Conservation (phyloP, 2,888 invertebrate species). For the Pherbina coryleti region DNA sequence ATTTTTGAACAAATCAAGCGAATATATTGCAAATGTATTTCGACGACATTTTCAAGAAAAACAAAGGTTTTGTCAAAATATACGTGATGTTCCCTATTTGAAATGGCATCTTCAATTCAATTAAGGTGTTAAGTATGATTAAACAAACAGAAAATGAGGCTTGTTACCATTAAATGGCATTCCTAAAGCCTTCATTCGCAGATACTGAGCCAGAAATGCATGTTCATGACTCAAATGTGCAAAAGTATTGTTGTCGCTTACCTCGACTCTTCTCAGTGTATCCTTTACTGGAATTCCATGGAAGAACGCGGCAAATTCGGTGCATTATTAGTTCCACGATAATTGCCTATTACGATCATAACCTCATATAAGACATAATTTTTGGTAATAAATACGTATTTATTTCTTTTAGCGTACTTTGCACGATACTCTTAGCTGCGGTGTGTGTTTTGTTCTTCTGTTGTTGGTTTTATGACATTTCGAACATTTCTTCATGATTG, state of each 20-base stretch:
- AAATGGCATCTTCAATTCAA: too few species aligned
- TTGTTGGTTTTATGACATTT: background rate
- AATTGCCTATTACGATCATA: slow-evolving; percentile 50
- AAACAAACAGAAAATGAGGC: too few species aligned
- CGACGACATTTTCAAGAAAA: too few species aligned
- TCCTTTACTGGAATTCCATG: slow-evolving; percentile 1
- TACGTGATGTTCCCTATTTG: too few species aligned
- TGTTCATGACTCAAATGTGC: background rate
- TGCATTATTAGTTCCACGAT: slow-evolving; percentile 51
- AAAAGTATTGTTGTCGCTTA: background rate
- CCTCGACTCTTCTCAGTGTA: background rate
- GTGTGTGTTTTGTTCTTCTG: background rate
- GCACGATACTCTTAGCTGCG: background rate
- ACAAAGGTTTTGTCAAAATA: too few species aligned
- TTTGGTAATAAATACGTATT: slow-evolving; percentile 47
- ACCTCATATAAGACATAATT: slow-evolving; percentile 49
- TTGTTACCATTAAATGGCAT: too few species aligned
- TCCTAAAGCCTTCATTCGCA: too few species aligned
- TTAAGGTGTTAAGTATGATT: too few species aligned
- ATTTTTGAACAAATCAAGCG: too few species aligned
- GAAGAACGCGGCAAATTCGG: slow-evolving; percentile 27
- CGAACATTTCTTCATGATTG: background rate
- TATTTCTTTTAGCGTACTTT: slow-evolving; percentile 25
- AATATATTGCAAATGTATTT: too few species aligned
- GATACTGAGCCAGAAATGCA: too few species aligned